Conservation (phyloP, 2,888 invertebrate genomes). For the Laspeyria flexula region DNA sequence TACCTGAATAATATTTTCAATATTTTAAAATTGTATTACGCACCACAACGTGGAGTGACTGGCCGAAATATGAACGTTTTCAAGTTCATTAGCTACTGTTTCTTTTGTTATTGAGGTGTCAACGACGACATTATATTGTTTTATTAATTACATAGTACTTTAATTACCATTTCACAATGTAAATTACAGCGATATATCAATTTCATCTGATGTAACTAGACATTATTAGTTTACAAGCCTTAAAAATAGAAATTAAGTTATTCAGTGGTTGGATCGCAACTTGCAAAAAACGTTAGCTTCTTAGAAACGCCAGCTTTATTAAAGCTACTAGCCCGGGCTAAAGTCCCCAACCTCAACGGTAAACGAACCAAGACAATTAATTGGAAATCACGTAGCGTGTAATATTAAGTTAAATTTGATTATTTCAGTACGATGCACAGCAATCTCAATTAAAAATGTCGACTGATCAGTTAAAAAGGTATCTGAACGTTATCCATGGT, state of each 20-base stretch:
- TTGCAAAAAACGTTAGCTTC: no score
- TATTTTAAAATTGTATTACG: background rate
- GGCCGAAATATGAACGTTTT: no score
- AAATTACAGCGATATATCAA: no score
- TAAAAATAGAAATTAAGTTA: no score
- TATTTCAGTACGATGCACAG: slow-evolving; percentile 74
- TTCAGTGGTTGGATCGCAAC: no score
- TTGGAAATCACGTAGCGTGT: background rate
- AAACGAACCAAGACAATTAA: background rate
- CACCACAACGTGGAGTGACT: background rate
- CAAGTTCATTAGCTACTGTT: no score
- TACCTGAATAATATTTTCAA: slow-evolving; percentile 32
- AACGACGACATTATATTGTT: no score
- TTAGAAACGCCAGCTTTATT: no score
- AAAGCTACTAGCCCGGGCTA: no score
- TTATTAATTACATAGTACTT: background rate
- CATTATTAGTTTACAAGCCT: no score
- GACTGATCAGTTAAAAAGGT: slow-evolving; percentile 88
- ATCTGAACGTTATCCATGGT: slow-evolving; percentile 85
- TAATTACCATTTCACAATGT: background rate
- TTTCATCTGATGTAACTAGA: no score
- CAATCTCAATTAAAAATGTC: slow-evolving; percentile 77
- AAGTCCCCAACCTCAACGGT: background rate
- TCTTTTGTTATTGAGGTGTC: no score
- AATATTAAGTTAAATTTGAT: background rate